Evolutionary conservation across 1,140 invertebrate genomes (phyloP).

Genomic region (Acromyrmex echinatior): DNA sequence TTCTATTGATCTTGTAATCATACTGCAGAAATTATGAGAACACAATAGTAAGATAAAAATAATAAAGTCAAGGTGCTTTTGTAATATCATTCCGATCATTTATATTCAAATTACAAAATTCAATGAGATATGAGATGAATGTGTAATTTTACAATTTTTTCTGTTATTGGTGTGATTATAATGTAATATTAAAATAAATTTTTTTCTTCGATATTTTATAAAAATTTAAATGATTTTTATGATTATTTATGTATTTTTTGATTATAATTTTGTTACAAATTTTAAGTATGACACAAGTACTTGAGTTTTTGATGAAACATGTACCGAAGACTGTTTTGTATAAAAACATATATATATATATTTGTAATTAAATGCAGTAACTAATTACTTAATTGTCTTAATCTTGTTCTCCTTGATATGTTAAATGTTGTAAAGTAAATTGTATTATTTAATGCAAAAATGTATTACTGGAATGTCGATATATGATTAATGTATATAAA

Average conservation of each 20-base stretch:
- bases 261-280: background rate
- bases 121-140: background rate
- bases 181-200: constrained; percentile 7
- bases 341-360: constrained; percentile 10
- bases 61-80: background rate
- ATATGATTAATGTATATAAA: background rate
- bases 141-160: constrained; percentile 40
- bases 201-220: background rate
- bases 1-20: background rate
- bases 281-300: constrained; percentile 22
- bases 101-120: background rate
- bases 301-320: constrained; percentile 31
- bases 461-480: background rate
- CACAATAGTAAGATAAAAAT: background rate
- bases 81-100: background rate
- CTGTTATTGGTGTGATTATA: background rate
- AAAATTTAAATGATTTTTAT: constrained; percentile 31
- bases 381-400: constrained; percentile 14
- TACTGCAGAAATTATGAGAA: constrained; percentile 3
- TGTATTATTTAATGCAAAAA: background rate
- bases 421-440: constrained; percentile 33
- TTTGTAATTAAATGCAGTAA: constrained; percentile 46
- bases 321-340: constrained; percentile 49
- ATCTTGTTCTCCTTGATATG: constrained; percentile 28
- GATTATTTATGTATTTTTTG: constrained; percentile 23